Conservation (phyloP, 2,888 invertebrate genomes). For the Venusia cambrica region DNA sequence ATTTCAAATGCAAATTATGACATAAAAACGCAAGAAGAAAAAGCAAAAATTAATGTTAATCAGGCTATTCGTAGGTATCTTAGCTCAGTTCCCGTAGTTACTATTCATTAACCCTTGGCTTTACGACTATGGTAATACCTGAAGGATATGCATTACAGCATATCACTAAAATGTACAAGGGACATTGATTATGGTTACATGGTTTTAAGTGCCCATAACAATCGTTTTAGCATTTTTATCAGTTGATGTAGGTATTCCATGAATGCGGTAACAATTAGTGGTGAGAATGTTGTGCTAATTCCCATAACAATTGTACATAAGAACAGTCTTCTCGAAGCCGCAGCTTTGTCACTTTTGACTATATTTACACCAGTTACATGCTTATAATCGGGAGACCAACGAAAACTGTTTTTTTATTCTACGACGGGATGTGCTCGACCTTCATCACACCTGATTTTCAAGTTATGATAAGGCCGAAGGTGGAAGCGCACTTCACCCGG, state of each 20-base stretch:
- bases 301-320: no score
- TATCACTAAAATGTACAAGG: constrained; percentile 19
- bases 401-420: no score
- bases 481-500: no score
- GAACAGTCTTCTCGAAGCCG: no score
- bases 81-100: constrained; percentile 8
- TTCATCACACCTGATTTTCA: no score
- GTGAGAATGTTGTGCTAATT: no score
- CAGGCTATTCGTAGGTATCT: constrained; percentile 32
- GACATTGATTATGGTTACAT: constrained; percentile 18
- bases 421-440: no score
- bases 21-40: constrained; percentile 25
- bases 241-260: constrained; percentile 9
- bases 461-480: no score
- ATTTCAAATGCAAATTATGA: constrained; percentile 36
- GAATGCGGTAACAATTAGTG: constrained; percentile 2
- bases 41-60: constrained; percentile 39
- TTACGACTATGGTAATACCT: constrained; percentile 21
- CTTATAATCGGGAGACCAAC: no score
- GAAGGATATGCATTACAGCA: constrained; percentile 14
- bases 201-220: constrained; percentile 26
- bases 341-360: no score
- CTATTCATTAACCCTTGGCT: constrained; percentile 10
- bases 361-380: no score
- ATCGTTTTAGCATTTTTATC: constrained; percentile 27